phyloP scores from a whole-genome alignment of 2,888 invertebrate species.

The Euclidia mi region DNA sequence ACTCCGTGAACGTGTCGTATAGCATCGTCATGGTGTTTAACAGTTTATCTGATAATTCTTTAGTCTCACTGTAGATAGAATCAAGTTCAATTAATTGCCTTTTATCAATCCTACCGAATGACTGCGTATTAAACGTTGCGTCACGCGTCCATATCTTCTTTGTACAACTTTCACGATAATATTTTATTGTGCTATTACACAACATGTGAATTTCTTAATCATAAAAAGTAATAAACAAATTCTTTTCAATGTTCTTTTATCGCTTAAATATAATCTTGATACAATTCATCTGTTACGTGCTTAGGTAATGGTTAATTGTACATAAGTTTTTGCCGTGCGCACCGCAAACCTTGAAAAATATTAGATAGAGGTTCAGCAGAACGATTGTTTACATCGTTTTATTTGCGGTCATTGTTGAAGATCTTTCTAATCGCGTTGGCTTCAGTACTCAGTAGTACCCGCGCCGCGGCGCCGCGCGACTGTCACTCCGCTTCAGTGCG shows the following conservation, averaged over 20 bases:
- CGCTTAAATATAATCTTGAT: not conserved
- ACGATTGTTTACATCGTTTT: slow-evolving; percentile 60
- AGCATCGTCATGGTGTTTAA: not conserved
- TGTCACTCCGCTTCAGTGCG: slow-evolving; percentile 51
- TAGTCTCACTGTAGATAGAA: not conserved
- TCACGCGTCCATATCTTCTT: not conserved
- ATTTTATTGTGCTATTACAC: slow-evolving; percentile 1
- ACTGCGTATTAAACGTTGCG: slow-evolving; percentile 1
- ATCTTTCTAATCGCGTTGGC: slow-evolving; percentile 75
- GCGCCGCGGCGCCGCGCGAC: slow-evolving; percentile 67
- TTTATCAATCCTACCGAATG: slow-evolving; percentile 6
- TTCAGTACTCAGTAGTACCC: slow-evolving; percentile 72
- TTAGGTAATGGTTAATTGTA: slow-evolving; percentile 44
- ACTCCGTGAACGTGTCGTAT: not conserved
- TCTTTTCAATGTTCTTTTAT: not conserved
- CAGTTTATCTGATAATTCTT: not conserved
- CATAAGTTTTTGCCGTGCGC: slow-evolving; percentile 53
- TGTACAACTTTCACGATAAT: slow-evolving; percentile 5
- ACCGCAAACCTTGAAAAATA: slow-evolving; percentile 63
- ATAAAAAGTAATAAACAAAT: not conserved
- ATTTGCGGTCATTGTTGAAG: slow-evolving; percentile 77
- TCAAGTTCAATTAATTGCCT: slow-evolving; percentile 4
- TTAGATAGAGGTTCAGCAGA: slow-evolving; percentile 58
- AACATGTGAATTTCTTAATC: not conserved
- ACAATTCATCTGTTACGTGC: slow-evolving; percentile 8